phyloP scores from a whole-genome alignment of 2,888 invertebrate genomes.

The Synergus umbraculus region DNA sequence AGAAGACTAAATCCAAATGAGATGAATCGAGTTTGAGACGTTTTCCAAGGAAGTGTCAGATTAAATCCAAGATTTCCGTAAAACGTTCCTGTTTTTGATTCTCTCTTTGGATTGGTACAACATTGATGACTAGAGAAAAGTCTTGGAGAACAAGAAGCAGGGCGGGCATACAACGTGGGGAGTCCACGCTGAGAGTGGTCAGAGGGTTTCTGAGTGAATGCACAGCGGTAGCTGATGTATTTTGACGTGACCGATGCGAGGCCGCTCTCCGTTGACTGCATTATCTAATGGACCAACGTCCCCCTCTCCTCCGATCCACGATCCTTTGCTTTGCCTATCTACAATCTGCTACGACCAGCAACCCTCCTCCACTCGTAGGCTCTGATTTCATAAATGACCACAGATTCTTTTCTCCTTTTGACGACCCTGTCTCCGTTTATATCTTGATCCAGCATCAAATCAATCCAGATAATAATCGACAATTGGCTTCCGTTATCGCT shows the following conservation, averaged over 20 bases:
- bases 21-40: neutral
- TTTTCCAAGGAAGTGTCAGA: neutral
- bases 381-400: slow-evolving; percentile 60
- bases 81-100: neutral
- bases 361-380: slow-evolving; percentile 44
- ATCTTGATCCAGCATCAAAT: slow-evolving; percentile 41
- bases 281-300: slow-evolving; percentile 67
- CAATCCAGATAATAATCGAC: neutral
- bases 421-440: slow-evolving; percentile 46
- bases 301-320: slow-evolving; percentile 46
- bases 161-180: slow-evolving; percentile 69
- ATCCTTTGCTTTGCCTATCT: slow-evolving; percentile 51
- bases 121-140: slow-evolving; percentile 45
- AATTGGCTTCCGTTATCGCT: slow-evolving; percentile 3
- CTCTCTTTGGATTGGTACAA: neutral
- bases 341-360: slow-evolving; percentile 53
- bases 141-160: slow-evolving; percentile 25
- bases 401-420: slow-evolving; percentile 54
- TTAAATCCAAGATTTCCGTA: neutral
- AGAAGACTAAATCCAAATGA: neutral
- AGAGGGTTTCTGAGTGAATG: slow-evolving; percentile 73
- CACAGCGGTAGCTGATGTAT: slow-evolving; percentile 76
- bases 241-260: slow-evolving; percentile 74
- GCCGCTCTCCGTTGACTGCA: slow-evolving; percentile 64
- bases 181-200: slow-evolving; percentile 65